Base-by-base conservation (phyloP, 2,113 vertebrate genomes). In the Synodontis membranacea region DNA sequence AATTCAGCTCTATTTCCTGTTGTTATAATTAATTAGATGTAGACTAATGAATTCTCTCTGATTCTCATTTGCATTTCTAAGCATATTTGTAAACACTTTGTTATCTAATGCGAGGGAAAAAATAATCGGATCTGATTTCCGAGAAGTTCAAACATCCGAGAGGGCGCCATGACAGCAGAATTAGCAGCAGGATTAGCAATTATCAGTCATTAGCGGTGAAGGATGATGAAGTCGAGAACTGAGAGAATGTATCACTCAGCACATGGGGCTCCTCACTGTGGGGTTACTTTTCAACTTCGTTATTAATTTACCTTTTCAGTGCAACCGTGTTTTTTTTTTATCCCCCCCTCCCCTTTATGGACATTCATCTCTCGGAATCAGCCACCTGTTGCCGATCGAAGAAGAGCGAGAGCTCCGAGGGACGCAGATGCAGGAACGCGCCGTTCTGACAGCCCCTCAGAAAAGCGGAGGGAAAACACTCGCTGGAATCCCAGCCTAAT, bases 301-400 rank as follows among this genome's bases (percentile, higher is more conserved):
- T 60, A 81, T 70, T 64, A 48, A 50, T 87, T 87, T 86, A 68
- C 70, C 86, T 37, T 85, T 62, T 89, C 87, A 86, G 87, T 88
- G 89, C 52, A 88, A 82, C 82, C 74, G 52, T 31, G 72, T 56
- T 70, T 86, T n/a, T n/a, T n/a, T n/a, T n/a, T n/a, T n/a, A n/a
- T n/a, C n/a, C n/a, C 64, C 84, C 54, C 31, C 42, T 56, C 54
- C 79, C 23, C 44, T 86, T 83, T 66, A 58, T 70, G 85, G 88
- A 89, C 72, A 89, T 91, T 79, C 72, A 89, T 93, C 88, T 91
- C 60, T 87, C 81, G 56, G 83, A 89, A 90, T 9, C 58, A 84
- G 62, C 86, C 91, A 91, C 92, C 90, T 93, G 93, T 90, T 93
- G 89, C 84, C 87, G 31, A 74, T 91, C 89, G 50, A 11, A 54